Evolutionary conservation across 2,888 invertebrate species (phyloP).

Genomic region (Leucoma salicis): DNA sequence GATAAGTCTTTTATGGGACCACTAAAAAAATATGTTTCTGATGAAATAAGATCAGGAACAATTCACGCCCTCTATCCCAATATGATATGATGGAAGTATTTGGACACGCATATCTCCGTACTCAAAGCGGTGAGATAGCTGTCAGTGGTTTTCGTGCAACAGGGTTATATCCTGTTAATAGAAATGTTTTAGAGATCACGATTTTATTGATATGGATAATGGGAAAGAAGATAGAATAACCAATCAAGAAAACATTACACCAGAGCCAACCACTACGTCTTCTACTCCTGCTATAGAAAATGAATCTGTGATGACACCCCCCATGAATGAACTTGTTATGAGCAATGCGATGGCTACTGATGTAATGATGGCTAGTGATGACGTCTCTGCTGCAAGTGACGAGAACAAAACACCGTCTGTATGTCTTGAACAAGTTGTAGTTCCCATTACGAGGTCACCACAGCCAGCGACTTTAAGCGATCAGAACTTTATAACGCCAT

Average conservation of each 20-base stretch:
- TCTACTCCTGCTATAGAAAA: no score
- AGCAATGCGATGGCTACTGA: no score
- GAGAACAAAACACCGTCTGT: neutral
- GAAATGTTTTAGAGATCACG: neutral
- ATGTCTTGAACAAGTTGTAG: neutral
- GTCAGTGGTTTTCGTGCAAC: neutral
- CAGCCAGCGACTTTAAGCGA: neutral
- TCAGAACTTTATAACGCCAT: neutral
- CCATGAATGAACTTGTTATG: no score
- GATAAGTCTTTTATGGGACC: slow-evolving; percentile 16
- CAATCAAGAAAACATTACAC: no score
- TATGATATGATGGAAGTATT: neutral
- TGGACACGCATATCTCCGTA: neutral
- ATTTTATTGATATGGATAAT: neutral
- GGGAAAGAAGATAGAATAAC: no score
- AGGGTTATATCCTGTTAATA: neutral
- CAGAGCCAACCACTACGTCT: no score
- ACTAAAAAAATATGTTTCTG: slow-evolving; percentile 14
- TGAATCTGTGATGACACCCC: no score
- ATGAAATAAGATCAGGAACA: slow-evolving; percentile 17
- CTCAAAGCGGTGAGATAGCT: neutral
- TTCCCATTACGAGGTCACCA: neutral
- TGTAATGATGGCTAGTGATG: no score
- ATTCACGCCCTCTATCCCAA: slow-evolving; percentile 7
- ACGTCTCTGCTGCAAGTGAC: no score